phyloP scores from a whole-genome alignment of 2,797 vertebrate species.

The Poecilia velifera region DNA sequence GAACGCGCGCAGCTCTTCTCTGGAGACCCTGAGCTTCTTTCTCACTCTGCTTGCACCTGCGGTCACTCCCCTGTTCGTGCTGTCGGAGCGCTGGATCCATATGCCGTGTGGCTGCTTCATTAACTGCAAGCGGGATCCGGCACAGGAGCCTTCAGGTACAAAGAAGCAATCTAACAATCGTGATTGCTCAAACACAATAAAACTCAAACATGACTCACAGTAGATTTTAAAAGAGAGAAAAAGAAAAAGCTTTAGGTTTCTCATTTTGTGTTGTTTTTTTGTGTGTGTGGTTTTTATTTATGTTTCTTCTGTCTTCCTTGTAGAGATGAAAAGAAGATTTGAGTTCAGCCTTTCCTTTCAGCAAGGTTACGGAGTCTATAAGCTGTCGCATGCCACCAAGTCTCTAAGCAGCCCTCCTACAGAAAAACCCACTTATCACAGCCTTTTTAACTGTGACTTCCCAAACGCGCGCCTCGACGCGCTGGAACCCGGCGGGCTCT shows the following conservation, averaged over 20 bases:
- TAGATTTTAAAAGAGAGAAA: neutral
- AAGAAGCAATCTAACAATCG: neutral
- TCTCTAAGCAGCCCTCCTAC: constrained; percentile 61
- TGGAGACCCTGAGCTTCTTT: constrained; percentile 91
- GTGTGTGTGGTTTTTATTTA: neutral
- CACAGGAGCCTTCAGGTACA: constrained; percentile 77
- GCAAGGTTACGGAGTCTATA: constrained; percentile 90
- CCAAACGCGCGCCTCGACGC: constrained; percentile 58
- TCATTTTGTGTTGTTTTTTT: neutral
- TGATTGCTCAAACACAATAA: constrained; percentile 6
- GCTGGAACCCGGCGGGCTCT: constrained; percentile 62
- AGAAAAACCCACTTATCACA: constrained; percentile 80
- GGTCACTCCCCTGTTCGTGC: constrained; percentile 90
- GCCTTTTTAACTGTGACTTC: constrained; percentile 80
- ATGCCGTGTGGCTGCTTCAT: constrained; percentile 98
- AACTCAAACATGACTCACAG: neutral
- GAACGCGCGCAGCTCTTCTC: constrained; percentile 82
- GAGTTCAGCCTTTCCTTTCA: constrained; percentile 95
- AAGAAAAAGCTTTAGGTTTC: neutral
- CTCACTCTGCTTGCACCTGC: constrained; percentile 89
- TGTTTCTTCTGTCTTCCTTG: constrained; percentile 23
- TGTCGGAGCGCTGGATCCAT: constrained; percentile 94
- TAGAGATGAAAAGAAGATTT: constrained; percentile 88
- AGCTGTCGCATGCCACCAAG: constrained; percentile 82
- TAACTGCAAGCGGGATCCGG: constrained; percentile 84